Evolutionary conservation across 2,888 invertebrate species (phyloP), one percentile per base, ranked within the genome.

Genomic region (Chironomus tentans): DNA sequence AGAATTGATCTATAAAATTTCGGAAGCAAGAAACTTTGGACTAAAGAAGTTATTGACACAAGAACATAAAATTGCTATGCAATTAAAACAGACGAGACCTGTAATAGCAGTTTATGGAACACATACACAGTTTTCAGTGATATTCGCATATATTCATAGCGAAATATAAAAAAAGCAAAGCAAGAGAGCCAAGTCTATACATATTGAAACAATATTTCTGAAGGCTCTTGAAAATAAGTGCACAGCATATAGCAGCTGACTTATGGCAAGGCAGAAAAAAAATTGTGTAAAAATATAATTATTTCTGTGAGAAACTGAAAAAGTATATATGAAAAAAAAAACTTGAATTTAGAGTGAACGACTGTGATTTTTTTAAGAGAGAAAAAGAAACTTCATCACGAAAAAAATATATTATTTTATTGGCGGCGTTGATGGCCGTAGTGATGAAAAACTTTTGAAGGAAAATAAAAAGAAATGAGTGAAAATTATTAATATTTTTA

Each of bases 221-320:
- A 65, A 65, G 65, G 65, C 65, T 65, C 12, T 65, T 65, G 18
- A 65, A 65, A 65, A 65, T 62, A 65, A 65, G 65, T 65, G 65
- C 65, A 65, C 65, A 65, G 21, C 22, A 38, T 65, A 65, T 22
- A 21, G 65, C 65, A 65, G 65, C 65, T 65, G 65, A 65, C 24
- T 65, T 65, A 24, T 65, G 21, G 24, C 65, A 65, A 21, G 65
- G 12, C 18, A 65, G 65, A 65, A 22, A 65, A 65, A 65, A 24
- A 12, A 24, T 65, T 65, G 65, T 65, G 65, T 24, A 65, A 65
- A 65, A 65, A 65, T 38, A 65, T 65, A 65, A 65, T 65, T 65
- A 65, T 65, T 65, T 24, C 24, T 65, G 21, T 65, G 65, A 10
- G 21, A 24, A 24, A 21, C 22, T 65, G 21, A 38, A 10, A 38